phyloP scores from a whole-genome alignment of 1,140 invertebrate species.

The Listronotus oregonensis region DNA sequence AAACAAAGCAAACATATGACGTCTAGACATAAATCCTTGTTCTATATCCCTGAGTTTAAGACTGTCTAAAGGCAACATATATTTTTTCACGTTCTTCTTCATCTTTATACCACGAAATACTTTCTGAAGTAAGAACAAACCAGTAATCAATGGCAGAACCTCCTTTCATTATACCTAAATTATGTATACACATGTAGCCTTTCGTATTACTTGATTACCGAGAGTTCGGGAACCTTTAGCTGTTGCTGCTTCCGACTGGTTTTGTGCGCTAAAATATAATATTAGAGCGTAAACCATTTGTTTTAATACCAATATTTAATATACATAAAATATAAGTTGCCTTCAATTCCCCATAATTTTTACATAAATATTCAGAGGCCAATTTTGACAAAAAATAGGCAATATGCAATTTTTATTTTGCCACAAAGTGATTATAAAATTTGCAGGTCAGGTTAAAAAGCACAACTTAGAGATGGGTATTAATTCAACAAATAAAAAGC shows the following conservation, averaged over 20 bases:
- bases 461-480: too few species aligned
- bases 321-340: too few species aligned
- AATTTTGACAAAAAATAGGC: too few species aligned
- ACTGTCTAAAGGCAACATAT: conserved; percentile 97
- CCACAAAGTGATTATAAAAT: too few species aligned
- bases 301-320: too few species aligned
- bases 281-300: too few species aligned
- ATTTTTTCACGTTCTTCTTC: conserved; percentile 99
- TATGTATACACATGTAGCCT: conserved; percentile 98
- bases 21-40: conserved; percentile 96
- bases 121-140: conserved; percentile 99
- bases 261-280: conserved; percentile 80
- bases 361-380: too few species aligned
- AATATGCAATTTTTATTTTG: too few species aligned
- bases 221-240: conserved; percentile 81
- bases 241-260: conserved; percentile 86
- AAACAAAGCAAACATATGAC: conserved; percentile 97
- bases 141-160: conserved; percentile 98
- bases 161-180: conserved; percentile 96
- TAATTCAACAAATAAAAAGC: too few species aligned
- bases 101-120: conserved; percentile 98
- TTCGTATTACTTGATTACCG: conserved; percentile 98
- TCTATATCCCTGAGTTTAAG: conserved; percentile 97
- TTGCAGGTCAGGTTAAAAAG: too few species aligned
- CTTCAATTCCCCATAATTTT: too few species aligned